Percentiles rank a stretch among this genome's conserved stretches.
phyloP scores from a whole-genome alignment of 2,888 invertebrate species.

The Capitulum mitella region DNA sequence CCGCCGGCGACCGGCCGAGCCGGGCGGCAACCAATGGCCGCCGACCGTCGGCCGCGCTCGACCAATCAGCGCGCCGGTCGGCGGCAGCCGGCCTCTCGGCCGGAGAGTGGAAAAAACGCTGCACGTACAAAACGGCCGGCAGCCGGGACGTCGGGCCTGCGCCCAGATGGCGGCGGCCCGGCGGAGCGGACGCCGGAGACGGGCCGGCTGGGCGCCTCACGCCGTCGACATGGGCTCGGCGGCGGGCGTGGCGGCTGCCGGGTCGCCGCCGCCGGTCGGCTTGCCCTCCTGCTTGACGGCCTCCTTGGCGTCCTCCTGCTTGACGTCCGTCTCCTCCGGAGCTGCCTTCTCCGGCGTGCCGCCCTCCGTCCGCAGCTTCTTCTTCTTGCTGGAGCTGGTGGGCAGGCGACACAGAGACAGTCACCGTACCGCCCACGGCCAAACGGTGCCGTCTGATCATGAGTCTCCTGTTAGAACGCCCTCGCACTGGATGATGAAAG shows the following conservation, averaged over 20 bases:
- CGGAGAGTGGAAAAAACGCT: too few species aligned
- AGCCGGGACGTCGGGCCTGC: too few species aligned
- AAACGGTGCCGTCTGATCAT: too few species aligned
- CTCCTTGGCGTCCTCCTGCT: neutral
- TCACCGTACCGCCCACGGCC: too few species aligned
- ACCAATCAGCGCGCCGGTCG: neutral
- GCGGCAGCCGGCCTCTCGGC: neutral
- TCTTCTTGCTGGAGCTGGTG: neutral
- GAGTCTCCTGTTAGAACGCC: too few species aligned
- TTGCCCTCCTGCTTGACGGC: neutral
- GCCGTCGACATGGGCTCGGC: constrained; percentile 17
- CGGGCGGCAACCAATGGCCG: neutral
- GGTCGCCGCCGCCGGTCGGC: neutral
- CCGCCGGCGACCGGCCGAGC: too few species aligned
- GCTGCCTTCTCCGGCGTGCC: neutral
- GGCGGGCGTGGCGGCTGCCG: neutral
- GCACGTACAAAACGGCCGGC: neutral
- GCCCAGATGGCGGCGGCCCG: too few species aligned
- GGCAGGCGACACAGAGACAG: neutral
- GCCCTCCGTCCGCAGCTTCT: constrained; percentile 19
- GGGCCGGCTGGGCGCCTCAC: neutral
- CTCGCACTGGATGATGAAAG: too few species aligned
- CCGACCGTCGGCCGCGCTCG: neutral
- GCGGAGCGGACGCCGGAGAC: too few species aligned
- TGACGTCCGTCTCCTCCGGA: neutral